These are phyloP conservation scores for Pterocles gutturalis DNA, from an alignment of 2,113 vertebrate genomes.

Conservation along the genomic window DNA sequence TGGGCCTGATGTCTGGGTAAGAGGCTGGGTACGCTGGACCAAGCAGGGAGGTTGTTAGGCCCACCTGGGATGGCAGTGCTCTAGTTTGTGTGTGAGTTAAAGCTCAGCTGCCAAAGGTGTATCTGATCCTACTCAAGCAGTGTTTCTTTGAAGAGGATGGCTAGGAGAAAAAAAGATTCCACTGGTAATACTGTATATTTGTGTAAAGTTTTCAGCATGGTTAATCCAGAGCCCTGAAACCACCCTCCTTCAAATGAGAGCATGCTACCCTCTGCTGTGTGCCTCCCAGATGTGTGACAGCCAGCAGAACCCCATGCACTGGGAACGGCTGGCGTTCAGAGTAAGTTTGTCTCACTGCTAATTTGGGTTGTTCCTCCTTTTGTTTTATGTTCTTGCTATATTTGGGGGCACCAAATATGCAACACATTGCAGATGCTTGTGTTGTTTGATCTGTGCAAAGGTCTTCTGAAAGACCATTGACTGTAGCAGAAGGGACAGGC, in stretches of 20 bases:
- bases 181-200: too few relatives aligned
- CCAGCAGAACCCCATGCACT: not conserved
- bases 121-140: accelerated
- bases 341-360: not conserved
- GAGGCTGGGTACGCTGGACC: not conserved
- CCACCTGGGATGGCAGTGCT: not conserved
- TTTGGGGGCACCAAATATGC: not conserved
- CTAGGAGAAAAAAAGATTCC: not conserved
- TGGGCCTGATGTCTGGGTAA: not conserved
- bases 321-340: not conserved
- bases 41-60: not conserved
- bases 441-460: not conserved
- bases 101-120: not conserved
- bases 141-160: not conserved
- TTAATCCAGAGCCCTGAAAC: not conserved
- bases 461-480: not conserved
- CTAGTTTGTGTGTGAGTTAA: not conserved
- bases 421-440: not conserved
- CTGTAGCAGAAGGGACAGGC: not conserved
- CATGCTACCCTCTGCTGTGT: not conserved
- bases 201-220: not conserved
- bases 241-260: not conserved
- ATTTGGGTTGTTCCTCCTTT: not conserved
- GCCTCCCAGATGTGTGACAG: not conserved
- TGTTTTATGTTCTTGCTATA: not conserved